These are phyloP conservation scores for Diadophis punctatus DNA, from an alignment of 2,113 vertebrate species.

Conservation along the genomic window DNA sequence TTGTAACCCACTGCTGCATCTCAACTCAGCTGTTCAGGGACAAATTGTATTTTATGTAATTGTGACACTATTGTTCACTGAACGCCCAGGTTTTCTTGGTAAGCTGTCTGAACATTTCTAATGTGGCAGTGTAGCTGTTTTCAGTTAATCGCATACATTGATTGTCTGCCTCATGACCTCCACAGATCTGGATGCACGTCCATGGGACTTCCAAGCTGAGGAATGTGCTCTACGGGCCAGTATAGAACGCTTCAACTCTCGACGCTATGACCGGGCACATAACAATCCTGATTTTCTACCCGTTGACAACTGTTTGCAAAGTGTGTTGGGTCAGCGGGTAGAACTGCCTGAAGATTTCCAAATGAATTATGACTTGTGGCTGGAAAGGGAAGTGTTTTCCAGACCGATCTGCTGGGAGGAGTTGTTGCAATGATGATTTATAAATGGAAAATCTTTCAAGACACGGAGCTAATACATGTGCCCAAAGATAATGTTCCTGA, in stretches of 20 bases:
- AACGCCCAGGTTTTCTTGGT: not conserved
- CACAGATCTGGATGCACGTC: slow-evolving; percentile 92
- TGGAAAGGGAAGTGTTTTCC: slow-evolving; percentile 97
- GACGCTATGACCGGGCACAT: slow-evolving; percentile 89
- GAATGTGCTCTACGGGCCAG: slow-evolving; percentile 93
- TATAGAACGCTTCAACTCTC: slow-evolving; percentile 95
- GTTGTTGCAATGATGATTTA: slow-evolving; percentile 81
- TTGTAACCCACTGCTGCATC: not conserved
- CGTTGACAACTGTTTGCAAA: slow-evolving; percentile 97
- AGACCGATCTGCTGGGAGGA: slow-evolving; percentile 98
- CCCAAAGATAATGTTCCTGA: not conserved
- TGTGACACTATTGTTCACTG: not conserved
- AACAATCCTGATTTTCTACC: slow-evolving; percentile 92
- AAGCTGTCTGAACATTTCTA: not conserved
- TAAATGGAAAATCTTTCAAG: not conserved
- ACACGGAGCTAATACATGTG: not conserved
- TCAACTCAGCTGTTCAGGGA: not conserved
- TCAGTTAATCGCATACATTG: not conserved
- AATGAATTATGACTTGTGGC: slow-evolving; percentile 98
- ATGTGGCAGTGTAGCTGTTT: not conserved
- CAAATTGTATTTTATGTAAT: not conserved
- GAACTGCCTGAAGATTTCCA: slow-evolving; percentile 96
- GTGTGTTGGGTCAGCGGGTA: slow-evolving; percentile 91
- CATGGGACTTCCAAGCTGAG: slow-evolving; percentile 98
- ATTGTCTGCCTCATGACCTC: not conserved